A percentile compares a stretch with the other conserved stretches of the same genome.
Evolutionary conservation across 2,797 vertebrate species (phyloP).

Genomic region (Acrossocheilus fasciatus): DNA sequence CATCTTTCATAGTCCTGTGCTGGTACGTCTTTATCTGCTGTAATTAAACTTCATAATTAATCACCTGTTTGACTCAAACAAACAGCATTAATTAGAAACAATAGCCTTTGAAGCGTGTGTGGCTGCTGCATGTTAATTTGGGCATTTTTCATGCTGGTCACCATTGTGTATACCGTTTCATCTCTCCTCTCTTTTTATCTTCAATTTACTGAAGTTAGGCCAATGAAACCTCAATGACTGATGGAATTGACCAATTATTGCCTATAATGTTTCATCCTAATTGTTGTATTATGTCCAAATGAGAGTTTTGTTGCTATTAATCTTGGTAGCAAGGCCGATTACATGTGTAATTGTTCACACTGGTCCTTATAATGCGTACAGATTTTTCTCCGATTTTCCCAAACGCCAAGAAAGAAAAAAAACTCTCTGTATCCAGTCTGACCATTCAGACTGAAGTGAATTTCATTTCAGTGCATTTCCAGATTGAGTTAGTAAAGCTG

Average conservation of each 20-base stretch:
- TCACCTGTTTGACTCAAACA: constrained; percentile 34
- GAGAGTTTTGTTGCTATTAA: neutral
- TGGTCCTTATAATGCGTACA: neutral
- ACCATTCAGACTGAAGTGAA: neutral
- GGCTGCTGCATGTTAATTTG: constrained; percentile 14
- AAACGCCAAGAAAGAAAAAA: neutral
- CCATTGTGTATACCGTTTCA: constrained; percentile 6
- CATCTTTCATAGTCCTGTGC: constrained; percentile 25
- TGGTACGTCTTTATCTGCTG: constrained; percentile 28
- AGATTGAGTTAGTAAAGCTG: neutral
- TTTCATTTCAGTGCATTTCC: neutral
- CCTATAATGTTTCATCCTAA: constrained; percentile 20
- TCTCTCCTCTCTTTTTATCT: constrained; percentile 1
- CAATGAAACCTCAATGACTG: neutral
- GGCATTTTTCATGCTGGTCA: constrained; percentile 28
- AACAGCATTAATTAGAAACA: constrained; percentile 50
- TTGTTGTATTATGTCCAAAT: neutral
- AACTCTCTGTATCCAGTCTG: neutral
- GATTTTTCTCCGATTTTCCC: neutral
- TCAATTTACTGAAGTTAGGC: neutral
- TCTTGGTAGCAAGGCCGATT: neutral
- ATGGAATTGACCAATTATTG: neutral
- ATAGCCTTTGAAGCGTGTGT: constrained; percentile 26
- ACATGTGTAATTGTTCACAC: neutral
- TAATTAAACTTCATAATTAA: constrained; percentile 51